Percentiles rank a stretch among this genome's conserved stretches.
These are phyloP conservation scores for Polymixis lichenea DNA, from an alignment of 2,888 invertebrate species.

Conservation along the genomic window DNA sequence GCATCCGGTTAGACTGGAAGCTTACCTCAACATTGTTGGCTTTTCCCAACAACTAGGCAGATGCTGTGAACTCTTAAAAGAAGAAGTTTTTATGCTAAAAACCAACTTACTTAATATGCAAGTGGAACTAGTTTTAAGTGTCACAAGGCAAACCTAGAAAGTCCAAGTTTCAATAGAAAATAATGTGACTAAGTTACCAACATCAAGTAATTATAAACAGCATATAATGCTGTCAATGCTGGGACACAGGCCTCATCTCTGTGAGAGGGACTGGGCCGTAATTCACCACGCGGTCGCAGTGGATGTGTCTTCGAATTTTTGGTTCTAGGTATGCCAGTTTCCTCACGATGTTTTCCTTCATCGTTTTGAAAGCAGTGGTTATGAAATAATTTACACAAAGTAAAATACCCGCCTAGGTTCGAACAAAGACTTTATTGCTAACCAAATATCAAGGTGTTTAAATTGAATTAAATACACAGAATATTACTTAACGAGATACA, in stretches of 20 bases:
- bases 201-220: neutral
- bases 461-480: conserved; percentile 40
- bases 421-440: conserved; percentile 15
- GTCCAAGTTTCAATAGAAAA: neutral
- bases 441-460: conserved; percentile 19
- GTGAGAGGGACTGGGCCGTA: neutral
- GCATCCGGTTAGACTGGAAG: no score
- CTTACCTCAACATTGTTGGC: no score
- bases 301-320: neutral
- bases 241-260: neutral
- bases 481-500: conserved; percentile 37
- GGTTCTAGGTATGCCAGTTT: neutral
- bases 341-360: neutral
- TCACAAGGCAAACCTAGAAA: neutral
- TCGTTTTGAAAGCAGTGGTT: neutral
- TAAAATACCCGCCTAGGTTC: neutral
- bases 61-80: neutral
- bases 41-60: no score
- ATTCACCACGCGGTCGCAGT: neutral
- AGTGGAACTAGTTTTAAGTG: no score
- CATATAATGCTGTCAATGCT: no score
- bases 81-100: neutral
- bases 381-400: neutral
- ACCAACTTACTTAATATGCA: neutral
- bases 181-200: neutral